Conservation (phyloP, 2,888 invertebrate genomes). For the Zeuzera pyrina region DNA sequence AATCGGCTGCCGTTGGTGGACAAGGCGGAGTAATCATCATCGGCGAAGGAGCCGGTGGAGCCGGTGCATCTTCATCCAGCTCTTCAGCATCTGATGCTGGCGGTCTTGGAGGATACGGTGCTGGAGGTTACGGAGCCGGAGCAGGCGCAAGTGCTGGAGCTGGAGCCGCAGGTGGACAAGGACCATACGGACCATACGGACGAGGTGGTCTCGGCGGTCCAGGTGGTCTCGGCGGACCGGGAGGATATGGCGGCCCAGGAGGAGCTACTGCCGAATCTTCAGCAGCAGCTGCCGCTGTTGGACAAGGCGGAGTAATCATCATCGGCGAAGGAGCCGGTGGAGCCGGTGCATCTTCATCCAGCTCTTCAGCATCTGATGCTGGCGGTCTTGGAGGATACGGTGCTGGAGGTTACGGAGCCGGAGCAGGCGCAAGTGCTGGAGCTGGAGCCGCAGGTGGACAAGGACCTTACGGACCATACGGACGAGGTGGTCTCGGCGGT, state of each 20-base stretch:
- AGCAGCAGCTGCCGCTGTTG: background rate
- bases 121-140: no score
- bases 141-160: no score
- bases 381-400: slow-evolving; percentile 5
- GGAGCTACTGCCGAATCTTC: slow-evolving; percentile 2
- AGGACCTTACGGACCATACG: slow-evolving; percentile 8
- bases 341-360: slow-evolving; percentile 4
- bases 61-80: no score
- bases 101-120: no score
- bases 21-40: no score
- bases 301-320: background rate
- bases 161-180: no score
- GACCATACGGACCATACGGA: no score
- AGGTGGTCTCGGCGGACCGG: slow-evolving; percentile 3
- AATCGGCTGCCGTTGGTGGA: no score
- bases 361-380: slow-evolving; percentile 13
- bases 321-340: slow-evolving; percentile 1
- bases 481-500: slow-evolving; percentile 1
- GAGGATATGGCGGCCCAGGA: slow-evolving; percentile 1
- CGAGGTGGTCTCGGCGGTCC: background rate
- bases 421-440: slow-evolving; percentile 4
- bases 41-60: no score
- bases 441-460: slow-evolving; percentile 1
- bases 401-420: background rate
- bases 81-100: no score